Percentiles rank a stretch among this genome's conserved stretches.
Evolutionary conservation across 2,113 vertebrate genomes (phyloP).

Genomic region (Brachypteracias leptosomus): DNA sequence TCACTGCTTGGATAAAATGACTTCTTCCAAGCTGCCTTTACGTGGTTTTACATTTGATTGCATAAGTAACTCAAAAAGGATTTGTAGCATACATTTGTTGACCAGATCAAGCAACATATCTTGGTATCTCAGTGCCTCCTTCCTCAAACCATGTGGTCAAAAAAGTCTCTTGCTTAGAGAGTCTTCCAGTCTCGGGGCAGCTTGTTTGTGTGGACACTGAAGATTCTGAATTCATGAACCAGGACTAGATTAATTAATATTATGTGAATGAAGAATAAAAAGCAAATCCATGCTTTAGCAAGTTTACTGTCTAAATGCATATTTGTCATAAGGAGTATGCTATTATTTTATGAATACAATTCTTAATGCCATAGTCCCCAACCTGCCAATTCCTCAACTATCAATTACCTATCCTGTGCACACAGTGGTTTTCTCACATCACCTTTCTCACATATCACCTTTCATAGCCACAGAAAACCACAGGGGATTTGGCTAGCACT

Average conservation of each 20-base stretch:
- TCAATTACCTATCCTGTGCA: background rate
- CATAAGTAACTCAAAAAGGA: background rate
- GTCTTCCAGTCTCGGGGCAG: background rate
- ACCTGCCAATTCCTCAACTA: background rate
- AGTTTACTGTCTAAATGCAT: background rate
- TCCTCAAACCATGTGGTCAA: background rate
- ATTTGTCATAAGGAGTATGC: background rate
- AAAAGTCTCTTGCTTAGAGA: background rate
- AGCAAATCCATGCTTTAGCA: background rate
- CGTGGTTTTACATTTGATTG: background rate
- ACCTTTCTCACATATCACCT: accelerated
- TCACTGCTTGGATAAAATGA: background rate
- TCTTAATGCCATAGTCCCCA: background rate
- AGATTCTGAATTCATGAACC: background rate
- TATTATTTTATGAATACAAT: background rate
- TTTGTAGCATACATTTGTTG: background rate
- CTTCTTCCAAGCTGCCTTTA: background rate
- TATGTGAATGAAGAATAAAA: background rate
- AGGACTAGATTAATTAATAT: background rate
- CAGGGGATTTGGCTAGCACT: background rate
- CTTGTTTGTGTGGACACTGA: background rate
- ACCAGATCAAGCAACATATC: background rate
- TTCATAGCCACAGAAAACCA: background rate
- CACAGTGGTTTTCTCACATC: background rate
- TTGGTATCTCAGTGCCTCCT: background rate